A percentile compares a stretch with the other conserved stretches of the same genome.
phyloP scores from a whole-genome alignment of 1,140 invertebrate species.

The Antheraea pernyi region DNA sequence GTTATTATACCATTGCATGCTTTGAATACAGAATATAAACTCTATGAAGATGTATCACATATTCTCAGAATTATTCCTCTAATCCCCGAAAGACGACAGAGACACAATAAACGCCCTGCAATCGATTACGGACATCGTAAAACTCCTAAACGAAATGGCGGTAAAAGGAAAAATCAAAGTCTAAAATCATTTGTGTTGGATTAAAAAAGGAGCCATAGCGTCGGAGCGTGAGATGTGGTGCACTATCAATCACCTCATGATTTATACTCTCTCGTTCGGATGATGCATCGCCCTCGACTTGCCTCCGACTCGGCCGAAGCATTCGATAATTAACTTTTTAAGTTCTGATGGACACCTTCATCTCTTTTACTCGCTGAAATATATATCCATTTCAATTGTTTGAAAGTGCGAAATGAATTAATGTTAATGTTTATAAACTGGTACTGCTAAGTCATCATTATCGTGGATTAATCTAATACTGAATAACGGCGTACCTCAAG shows the following conservation, averaged over 20 bases:
- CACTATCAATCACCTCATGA: slow-evolving; percentile 71
- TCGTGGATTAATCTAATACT: neutral
- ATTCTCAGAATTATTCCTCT: neutral
- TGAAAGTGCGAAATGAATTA: neutral
- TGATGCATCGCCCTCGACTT: slow-evolving; percentile 62
- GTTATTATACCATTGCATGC: neutral
- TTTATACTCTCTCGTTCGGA: slow-evolving; percentile 63
- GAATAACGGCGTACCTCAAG: neutral
- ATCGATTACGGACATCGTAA: neutral
- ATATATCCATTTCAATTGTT: neutral
- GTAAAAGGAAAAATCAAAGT: slow-evolving; percentile 63
- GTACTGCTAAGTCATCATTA: neutral
- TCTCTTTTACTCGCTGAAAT: slow-evolving; percentile 20
- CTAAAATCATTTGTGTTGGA: slow-evolving; percentile 74
- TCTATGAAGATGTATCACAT: neutral
- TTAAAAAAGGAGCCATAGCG: slow-evolving; percentile 73
- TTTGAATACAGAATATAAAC: neutral
- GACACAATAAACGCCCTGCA: neutral
- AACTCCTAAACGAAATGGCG: slow-evolving; percentile 46
- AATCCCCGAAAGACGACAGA: neutral
- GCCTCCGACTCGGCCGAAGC: slow-evolving; percentile 50
- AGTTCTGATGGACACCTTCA: slow-evolving; percentile 72
- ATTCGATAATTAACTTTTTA: slow-evolving; percentile 77
- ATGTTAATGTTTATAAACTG: neutral
- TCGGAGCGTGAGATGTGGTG: slow-evolving; percentile 64